Conservation (phyloP, 2,113 vertebrate species). For the Balaenoptera acutorostrata region DNA sequence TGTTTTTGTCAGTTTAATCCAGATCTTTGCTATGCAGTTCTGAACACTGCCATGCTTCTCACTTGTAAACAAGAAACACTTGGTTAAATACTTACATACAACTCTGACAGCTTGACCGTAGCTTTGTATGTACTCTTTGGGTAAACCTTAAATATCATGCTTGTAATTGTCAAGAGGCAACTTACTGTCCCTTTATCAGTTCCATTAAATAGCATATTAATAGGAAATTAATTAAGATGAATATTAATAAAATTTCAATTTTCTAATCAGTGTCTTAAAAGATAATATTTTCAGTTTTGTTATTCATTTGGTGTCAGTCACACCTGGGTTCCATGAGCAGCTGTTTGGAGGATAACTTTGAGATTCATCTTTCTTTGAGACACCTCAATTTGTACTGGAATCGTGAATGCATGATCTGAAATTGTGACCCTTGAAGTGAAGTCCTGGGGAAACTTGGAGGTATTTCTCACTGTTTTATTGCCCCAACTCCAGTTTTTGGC, state of each 20-base stretch:
- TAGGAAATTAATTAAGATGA: not conserved
- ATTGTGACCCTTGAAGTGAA: not conserved
- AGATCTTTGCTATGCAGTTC: not conserved
- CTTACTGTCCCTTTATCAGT: not conserved
- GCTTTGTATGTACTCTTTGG: not conserved
- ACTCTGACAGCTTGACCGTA: not conserved
- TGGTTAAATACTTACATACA: not conserved
- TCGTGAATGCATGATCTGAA: not conserved
- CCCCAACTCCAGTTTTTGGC: not conserved
- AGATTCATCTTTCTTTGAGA: not conserved
- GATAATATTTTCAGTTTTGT: not conserved
- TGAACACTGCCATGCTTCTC: not conserved
- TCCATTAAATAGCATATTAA: not conserved
- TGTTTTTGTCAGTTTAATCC: slow-evolving; percentile 37
- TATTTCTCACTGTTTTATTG: not conserved
- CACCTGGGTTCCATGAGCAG: not conserved
- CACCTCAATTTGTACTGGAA: not conserved
- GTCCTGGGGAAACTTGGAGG: too few species aligned
- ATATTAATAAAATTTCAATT: not conserved
- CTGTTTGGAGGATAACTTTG: not conserved
- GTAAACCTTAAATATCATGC: not conserved
- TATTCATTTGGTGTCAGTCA: not conserved
- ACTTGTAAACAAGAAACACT: slow-evolving; percentile 37
- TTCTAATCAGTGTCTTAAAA: not conserved
- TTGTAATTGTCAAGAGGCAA: not conserved